Percentiles rank a stretch among this genome's conserved stretches.
phyloP scores from a whole-genome alignment of 2,797 vertebrate species.

The Coracias cyanogaster region DNA sequence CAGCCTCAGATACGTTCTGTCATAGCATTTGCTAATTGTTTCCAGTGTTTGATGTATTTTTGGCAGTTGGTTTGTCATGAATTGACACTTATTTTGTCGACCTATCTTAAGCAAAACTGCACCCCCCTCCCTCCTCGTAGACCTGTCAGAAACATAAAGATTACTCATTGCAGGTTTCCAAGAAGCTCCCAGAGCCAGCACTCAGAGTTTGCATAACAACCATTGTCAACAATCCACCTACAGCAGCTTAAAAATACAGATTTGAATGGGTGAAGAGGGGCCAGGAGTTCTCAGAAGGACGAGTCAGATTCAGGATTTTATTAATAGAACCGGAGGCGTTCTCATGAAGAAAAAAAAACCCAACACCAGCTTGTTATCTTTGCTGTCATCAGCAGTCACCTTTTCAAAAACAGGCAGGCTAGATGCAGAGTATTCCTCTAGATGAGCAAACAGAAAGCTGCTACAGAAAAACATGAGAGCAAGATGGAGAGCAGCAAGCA shows the following conservation, averaged over 20 bases:
- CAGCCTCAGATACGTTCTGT: constrained; percentile 18
- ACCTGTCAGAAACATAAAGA: constrained; percentile 59
- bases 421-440: constrained; percentile 56
- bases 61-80: constrained; percentile 57
- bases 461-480: constrained; percentile 42
- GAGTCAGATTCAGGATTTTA: constrained; percentile 56
- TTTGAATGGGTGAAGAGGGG: constrained; percentile 65
- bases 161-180: constrained; percentile 67
- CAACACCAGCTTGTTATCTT: constrained; percentile 62
- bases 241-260: constrained; percentile 72
- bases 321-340: constrained; percentile 65
- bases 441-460: constrained; percentile 57
- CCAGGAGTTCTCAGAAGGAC: constrained; percentile 66
- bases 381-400: constrained; percentile 59
- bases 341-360: constrained; percentile 21
- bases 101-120: constrained; percentile 63
- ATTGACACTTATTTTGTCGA: constrained; percentile 73
- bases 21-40: neutral
- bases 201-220: constrained; percentile 56
- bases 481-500: neutral
- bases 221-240: constrained; percentile 66
- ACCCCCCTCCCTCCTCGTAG: constrained; percentile 50
- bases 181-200: constrained; percentile 51
- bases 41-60: constrained; percentile 51
- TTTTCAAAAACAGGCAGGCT: constrained; percentile 53